Percentiles rank a stretch among this genome's conserved stretches.
Evolutionary conservation across 2,113 vertebrate species (phyloP).

Genomic region (Pyrgilauda ruficollis): DNA sequence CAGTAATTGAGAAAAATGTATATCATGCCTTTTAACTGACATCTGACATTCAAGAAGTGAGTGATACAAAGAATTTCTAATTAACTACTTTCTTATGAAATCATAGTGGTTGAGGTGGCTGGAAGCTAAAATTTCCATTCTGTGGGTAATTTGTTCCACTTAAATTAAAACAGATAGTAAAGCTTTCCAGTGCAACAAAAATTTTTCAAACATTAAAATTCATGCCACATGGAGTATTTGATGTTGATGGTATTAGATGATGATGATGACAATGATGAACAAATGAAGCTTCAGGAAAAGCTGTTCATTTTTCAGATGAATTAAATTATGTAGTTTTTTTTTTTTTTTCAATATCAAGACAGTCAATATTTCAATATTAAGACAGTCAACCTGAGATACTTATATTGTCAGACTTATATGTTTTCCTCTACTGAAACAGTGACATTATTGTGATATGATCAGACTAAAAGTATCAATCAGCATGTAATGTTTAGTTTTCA

Average conservation of each 20-base stretch:
- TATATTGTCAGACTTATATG: not conserved
- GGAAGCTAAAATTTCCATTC: not conserved
- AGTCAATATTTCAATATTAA: not conserved
- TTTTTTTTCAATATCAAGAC: not conserved
- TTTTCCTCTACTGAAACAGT: not conserved
- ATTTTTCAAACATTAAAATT: not conserved
- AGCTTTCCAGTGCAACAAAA: not conserved
- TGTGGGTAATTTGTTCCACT: not conserved
- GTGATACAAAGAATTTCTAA: not conserved
- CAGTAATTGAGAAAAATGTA: not conserved
- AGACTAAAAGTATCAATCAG: not conserved
- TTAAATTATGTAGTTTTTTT: not conserved
- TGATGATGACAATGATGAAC: not conserved
- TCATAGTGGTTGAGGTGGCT: accelerated
- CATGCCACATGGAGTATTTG: not conserved
- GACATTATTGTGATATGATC: not conserved
- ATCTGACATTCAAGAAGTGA: not conserved
- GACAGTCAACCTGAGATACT: not conserved
- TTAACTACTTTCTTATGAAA: not conserved
- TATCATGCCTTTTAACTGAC: not conserved
- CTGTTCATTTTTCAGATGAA: not conserved
- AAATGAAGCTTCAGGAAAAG: not conserved
- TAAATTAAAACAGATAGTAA: not conserved
- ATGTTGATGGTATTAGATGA: not conserved
- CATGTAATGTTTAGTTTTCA: not conserved